These are phyloP conservation scores for Trypoxylon attenuatum DNA, from an alignment of 2,888 invertebrate genomes.

Conservation along the genomic window DNA sequence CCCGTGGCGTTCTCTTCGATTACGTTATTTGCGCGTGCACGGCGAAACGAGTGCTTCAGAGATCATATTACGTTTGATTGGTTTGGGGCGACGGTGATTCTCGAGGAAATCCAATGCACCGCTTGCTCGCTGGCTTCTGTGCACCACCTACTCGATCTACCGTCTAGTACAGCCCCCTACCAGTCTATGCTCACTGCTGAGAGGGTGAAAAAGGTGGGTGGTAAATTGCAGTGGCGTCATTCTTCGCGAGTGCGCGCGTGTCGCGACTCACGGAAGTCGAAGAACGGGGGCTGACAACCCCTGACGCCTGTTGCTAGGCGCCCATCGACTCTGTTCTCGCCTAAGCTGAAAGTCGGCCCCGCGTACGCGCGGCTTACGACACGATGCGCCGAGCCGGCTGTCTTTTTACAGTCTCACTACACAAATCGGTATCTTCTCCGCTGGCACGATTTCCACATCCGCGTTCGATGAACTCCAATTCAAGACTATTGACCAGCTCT, in stretches of 20 bases:
- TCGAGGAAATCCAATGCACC: not conserved
- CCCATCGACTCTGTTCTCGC: conserved; percentile 49
- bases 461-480: too few relatives aligned
- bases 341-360: conserved; percentile 3
- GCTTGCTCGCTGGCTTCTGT: not conserved
- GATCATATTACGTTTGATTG: not conserved
- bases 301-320: conserved; percentile 69
- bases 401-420: not conserved
- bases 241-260: too few relatives aligned
- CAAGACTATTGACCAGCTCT: too few relatives aligned
- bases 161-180: too few relatives aligned
- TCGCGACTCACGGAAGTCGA: too few relatives aligned
- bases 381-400: not conserved
- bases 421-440: too few relatives aligned
- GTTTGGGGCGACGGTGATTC: not conserved
- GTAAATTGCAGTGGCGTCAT: too few relatives aligned
- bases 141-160: not conserved
- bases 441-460: too few relatives aligned
- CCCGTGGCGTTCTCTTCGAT: not conserved
- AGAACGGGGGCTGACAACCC: conserved; percentile 61
- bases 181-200: not conserved
- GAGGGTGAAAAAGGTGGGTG: not conserved
- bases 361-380: not conserved
- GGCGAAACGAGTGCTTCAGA: not conserved
- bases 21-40: not conserved